Conservation (phyloP, 2,888 invertebrate species). For the Eumacrocentrus americanus region DNA sequence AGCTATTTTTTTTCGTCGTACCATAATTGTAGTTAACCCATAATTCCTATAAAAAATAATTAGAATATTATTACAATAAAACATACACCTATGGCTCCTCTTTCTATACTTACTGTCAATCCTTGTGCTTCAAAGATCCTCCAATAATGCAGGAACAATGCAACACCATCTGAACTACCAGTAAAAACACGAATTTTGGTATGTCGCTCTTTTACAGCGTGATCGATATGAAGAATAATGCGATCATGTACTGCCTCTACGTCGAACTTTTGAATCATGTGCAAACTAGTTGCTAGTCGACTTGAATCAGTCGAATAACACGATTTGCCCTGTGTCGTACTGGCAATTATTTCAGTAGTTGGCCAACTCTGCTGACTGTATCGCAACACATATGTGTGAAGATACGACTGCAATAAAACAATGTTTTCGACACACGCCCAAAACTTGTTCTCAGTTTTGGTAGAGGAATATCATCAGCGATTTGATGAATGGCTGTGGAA, state of each 20-base stretch:
- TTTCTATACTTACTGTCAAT: no score
- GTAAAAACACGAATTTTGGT: neutral
- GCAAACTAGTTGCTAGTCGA: neutral
- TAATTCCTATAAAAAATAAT: conserved; percentile 3
- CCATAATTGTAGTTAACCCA: neutral
- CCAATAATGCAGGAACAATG: neutral
- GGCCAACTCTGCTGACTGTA: neutral
- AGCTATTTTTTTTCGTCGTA: neutral
- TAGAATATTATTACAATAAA: no score
- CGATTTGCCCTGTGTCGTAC: neutral
- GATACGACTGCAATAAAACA: neutral
- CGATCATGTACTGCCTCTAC: neutral
- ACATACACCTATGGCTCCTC: no score
- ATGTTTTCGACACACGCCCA: neutral
- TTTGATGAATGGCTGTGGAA: neutral
- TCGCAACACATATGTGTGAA: neutral
- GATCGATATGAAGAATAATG: neutral
- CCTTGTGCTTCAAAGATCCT: neutral
- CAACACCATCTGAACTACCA: neutral
- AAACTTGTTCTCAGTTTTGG: neutral
- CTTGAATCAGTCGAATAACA: neutral
- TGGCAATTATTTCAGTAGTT: neutral
- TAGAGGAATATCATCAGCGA: neutral
- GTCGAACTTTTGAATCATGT: neutral
- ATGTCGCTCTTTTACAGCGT: neutral